phyloP scores from a whole-genome alignment of 2,888 invertebrate species.

The Mantis religiosa region DNA sequence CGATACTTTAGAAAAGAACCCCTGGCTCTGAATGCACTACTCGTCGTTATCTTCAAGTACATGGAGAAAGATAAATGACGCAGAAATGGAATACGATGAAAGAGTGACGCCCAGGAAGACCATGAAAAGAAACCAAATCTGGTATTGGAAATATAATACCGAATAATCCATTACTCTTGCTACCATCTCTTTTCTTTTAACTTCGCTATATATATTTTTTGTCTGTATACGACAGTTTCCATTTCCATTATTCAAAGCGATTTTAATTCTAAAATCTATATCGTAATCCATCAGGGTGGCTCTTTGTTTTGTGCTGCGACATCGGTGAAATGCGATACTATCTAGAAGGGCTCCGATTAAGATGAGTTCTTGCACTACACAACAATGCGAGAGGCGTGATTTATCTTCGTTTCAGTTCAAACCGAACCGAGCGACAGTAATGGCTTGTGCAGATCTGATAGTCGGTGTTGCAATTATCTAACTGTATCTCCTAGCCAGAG shows the following conservation, averaged over 20 bases:
- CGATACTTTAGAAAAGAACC: background rate
- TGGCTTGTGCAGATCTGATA: background rate
- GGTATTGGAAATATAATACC: background rate
- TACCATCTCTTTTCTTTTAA: background rate
- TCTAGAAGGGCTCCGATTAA: background rate
- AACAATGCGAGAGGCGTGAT: background rate
- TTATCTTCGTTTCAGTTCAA: background rate
- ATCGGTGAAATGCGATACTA: background rate
- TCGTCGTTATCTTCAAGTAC: background rate
- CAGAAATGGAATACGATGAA: background rate
- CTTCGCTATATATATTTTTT: background rate
- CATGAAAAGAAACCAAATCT: background rate
- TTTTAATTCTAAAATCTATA: background rate
- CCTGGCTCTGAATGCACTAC: background rate
- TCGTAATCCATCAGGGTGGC: background rate
- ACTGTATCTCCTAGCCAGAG: background rate
- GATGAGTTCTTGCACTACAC: background rate
- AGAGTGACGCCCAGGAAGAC: background rate
- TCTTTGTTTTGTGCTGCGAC: background rate
- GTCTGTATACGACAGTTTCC: background rate
- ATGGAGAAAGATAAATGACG: background rate
- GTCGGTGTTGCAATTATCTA: background rate
- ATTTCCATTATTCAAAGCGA: background rate
- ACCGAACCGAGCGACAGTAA: background rate
- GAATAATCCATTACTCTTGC: background rate